A percentile compares a stretch with the other conserved stretches of the same genome.
Conservation (phyloP, 2,113 vertebrate species). For the Cinclus cinclus region DNA sequence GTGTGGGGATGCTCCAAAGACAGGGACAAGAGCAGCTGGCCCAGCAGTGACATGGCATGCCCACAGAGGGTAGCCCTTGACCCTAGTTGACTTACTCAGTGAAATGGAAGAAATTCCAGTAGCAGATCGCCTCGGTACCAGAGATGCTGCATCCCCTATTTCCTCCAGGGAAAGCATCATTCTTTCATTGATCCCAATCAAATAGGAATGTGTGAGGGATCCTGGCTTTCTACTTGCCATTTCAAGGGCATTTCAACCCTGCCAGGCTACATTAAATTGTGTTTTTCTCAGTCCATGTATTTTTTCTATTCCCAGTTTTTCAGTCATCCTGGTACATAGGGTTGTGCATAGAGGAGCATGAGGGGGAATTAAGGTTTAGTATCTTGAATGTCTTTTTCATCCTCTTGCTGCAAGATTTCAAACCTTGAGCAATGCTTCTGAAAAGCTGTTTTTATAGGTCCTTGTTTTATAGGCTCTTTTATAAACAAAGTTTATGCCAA, state of each 20-base stretch:
- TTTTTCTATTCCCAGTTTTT: neutral
- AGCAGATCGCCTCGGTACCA: neutral
- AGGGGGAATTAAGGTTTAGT: neutral
- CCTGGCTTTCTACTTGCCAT: neutral
- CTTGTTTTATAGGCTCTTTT: too few relatives aligned
- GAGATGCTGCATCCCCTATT: neutral
- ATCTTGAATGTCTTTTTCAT: neutral
- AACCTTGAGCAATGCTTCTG: neutral
- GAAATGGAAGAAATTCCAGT: neutral
- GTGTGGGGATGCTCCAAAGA: rapidly evolving
- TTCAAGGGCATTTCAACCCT: neutral
- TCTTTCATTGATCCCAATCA: neutral
- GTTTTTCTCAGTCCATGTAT: neutral
- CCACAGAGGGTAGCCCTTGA: neutral
- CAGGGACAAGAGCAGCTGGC: neutral
- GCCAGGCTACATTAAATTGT: neutral
- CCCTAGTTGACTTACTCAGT: neutral
- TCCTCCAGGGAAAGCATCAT: neutral
- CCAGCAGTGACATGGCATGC: neutral
- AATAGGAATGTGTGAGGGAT: neutral
- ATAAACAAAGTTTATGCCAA: neutral
- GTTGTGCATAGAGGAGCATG: neutral
- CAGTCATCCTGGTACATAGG: neutral
- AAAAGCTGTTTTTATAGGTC: neutral
- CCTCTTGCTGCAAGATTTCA: neutral